phyloP scores from a whole-genome alignment of 2,797 vertebrate species.

The Danio kyathit region DNA sequence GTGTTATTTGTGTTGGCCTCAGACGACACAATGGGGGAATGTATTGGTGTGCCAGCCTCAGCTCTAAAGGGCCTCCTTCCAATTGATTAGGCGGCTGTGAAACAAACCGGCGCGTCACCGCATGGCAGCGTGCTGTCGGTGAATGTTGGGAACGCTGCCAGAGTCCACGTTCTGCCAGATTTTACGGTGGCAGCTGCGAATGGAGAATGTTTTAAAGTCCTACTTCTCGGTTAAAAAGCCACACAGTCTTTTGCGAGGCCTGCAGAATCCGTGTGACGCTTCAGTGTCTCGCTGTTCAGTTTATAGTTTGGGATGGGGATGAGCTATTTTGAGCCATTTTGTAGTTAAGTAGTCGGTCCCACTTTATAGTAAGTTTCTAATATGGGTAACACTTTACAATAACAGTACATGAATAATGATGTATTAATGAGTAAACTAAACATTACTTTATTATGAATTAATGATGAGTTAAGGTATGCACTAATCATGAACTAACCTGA shows the following conservation, averaged over 20 bases:
- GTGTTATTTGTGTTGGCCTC: constrained; percentile 73
- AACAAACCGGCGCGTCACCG: constrained; percentile 79
- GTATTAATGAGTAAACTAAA: no score
- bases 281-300: background rate
- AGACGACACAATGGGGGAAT: constrained; percentile 74
- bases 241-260: constrained; percentile 21
- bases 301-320: background rate
- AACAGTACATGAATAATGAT: no score
- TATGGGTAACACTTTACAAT: no score
- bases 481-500: no score
- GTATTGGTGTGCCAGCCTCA: constrained; percentile 75
- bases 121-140: constrained; percentile 68
- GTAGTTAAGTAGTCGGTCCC: background rate
- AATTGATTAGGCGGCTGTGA: constrained; percentile 82
- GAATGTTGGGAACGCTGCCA: constrained; percentile 77
- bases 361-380: no score
- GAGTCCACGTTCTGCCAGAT: constrained; percentile 51
- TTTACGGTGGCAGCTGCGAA: constrained; percentile 46
- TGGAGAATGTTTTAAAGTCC: constrained; percentile 45
- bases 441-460: no score
- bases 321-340: background rate
- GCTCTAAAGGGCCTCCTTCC: constrained; percentile 78
- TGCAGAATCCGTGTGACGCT: background rate
- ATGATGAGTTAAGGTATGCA: no score
- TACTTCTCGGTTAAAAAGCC: constrained; percentile 34